Evolutionary conservation across 2,888 invertebrate genomes (phyloP), one percentile per base, ranked within the genome.

Genomic region (Cecidostiba fungosa): DNA sequence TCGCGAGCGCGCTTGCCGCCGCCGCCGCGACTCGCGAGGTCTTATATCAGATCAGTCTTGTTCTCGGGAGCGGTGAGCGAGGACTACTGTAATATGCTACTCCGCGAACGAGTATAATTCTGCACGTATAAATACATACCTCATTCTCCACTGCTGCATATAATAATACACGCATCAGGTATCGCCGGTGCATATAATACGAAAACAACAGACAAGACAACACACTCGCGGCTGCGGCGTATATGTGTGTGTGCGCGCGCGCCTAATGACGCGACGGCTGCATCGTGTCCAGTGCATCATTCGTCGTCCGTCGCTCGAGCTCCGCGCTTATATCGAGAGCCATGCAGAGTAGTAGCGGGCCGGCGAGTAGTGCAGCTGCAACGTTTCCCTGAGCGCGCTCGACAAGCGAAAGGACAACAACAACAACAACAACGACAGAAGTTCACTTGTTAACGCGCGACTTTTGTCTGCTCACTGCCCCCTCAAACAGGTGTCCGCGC

Each of bases 1-100:
- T 84, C 81, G 77, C 72, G 29, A 19, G n/a, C 39, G 77, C 19
- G 77, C 50, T 23, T 26, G 39, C 76, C 32, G 10, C 50, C 16
- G 26, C 26, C 81, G 86, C 50, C 74, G 85, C 39, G 59, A 26
- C 86, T 89, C 88, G 86, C 84, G 90, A 89, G 89, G 90, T 89
- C 91, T 92, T 91, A 91, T 91, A 92, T 92, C 91, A 90, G 91
- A 91, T 91, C 91, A 91, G 92, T 91, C 90, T 89, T 89, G 50
- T 87, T 86, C 85, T 88, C 88, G 88, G 88, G 88, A 89, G 90
- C 89, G 66, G 73, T 82, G 59, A 79, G 69, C 72, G 74, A 54
- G 79, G 39, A 47, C 12, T 50, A 32, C 4, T 72, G 76, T 74
- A 76, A 77, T 78, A 79, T 82, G 85, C 54, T 77, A 23, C 59